Percentiles rank a stretch among this genome's conserved stretches.
phyloP scores from a whole-genome alignment of 2,797 vertebrate species.

The Falco cherrug region DNA sequence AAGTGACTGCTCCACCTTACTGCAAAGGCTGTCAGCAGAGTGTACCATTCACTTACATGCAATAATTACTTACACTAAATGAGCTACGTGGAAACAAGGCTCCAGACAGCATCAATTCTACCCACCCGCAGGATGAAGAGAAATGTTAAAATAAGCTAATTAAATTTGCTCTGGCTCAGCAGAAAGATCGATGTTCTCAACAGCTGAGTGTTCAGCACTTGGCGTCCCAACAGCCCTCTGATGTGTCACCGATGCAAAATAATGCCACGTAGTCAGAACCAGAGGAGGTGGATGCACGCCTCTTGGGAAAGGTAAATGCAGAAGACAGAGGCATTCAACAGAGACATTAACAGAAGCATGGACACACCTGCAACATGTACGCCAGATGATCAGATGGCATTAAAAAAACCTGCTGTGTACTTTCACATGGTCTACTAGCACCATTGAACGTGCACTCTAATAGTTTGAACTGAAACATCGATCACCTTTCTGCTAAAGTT shows the following conservation, averaged over 20 bases:
- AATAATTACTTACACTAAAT: conserved; percentile 37
- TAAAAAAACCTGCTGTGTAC: neutral
- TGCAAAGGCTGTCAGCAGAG: neutral
- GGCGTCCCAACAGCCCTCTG: neutral
- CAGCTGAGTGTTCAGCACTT: conserved; percentile 17
- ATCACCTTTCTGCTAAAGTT: neutral
- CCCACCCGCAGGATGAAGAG: neutral
- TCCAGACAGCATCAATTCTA: conserved; percentile 49
- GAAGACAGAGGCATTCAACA: neutral
- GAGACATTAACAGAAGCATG: neutral
- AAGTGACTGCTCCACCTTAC: neutral
- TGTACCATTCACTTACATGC: neutral
- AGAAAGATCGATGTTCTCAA: conserved; percentile 24
- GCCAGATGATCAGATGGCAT: neutral
- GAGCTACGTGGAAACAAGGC: conserved; percentile 5
- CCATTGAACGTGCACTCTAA: neutral
- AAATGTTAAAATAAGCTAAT: conserved; percentile 56
- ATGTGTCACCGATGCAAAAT: neutral
- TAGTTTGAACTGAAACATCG: neutral
- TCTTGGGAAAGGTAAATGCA: neutral
- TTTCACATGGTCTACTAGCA: neutral
- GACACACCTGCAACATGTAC: neutral
- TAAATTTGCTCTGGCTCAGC: conserved; percentile 49
- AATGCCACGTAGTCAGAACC: neutral
- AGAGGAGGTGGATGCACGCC: neutral